Evolutionary conservation across 2,888 invertebrate species (phyloP).

Genomic region (Lutraria lutraria): DNA sequence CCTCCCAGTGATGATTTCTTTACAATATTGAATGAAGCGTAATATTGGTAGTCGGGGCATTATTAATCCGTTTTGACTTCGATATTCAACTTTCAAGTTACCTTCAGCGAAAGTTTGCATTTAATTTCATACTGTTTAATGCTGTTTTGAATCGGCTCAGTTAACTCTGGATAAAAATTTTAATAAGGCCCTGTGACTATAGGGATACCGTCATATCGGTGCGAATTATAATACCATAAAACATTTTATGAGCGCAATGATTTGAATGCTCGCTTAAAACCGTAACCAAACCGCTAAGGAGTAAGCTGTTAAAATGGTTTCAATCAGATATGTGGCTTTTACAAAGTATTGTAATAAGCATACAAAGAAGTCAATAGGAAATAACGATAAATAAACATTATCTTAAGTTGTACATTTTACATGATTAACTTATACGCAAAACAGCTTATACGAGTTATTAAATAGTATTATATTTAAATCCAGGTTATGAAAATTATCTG

Average conservation of each 20-base stretch:
- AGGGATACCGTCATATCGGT: slow-evolving; percentile 58
- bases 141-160: slow-evolving; percentile 65
- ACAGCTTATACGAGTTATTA: slow-evolving; percentile 25
- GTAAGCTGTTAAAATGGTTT: slow-evolving; percentile 55
- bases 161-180: slow-evolving; percentile 59
- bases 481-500: slow-evolving; percentile 27
- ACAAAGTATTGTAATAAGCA: slow-evolving; percentile 45
- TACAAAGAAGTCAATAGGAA: slow-evolving; percentile 46
- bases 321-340: slow-evolving; percentile 56
- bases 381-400: slow-evolving; percentile 43
- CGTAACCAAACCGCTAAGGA: slow-evolving; percentile 59
- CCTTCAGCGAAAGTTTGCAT: slow-evolving; percentile 67
- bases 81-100: slow-evolving; percentile 68
- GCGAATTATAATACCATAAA: slow-evolving; percentile 70
- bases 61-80: slow-evolving; percentile 68
- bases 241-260: slow-evolving; percentile 66
- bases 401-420: slow-evolving; percentile 39
- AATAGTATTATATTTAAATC: slow-evolving; percentile 37
- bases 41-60: slow-evolving; percentile 53
- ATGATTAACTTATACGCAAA: slow-evolving; percentile 40
- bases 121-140: slow-evolving; percentile 66
- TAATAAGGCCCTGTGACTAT: slow-evolving; percentile 65
- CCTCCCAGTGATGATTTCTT: slow-evolving; percentile 58
- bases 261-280: slow-evolving; percentile 62
- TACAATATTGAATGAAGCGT: slow-evolving; percentile 63